Evolutionary conservation across 2,113 vertebrate species (phyloP), one percentile per base, ranked within the genome.

Genomic region (Myocastor coypus): DNA sequence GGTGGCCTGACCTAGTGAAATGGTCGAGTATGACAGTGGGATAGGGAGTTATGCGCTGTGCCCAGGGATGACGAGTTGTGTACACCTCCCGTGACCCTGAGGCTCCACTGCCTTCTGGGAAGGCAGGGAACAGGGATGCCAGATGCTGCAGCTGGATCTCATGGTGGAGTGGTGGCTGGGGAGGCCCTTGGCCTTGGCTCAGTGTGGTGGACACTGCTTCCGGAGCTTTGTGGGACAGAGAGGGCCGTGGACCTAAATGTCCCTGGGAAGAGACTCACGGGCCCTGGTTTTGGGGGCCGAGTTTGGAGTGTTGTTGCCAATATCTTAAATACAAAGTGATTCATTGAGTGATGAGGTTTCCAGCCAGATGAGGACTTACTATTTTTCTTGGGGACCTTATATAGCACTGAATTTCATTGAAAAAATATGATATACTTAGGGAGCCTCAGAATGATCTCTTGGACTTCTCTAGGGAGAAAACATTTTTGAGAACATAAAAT

Each of bases 161-260:
- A 2, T 40, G 50, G 42, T 20, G 24, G 11, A 37, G 28, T 24
- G 73, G 11, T 26, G 4, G 40, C 73, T 75, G 2, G 5, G 5
- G 71, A 75, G 71, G 26, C 0, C 11, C 68, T 64, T 17, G 32
- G 32, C 19, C 26, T 28, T 5, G 0, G 22, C 7, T 34, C 12
- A 61, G 26, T 0, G 0, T 40, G 46, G 7, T 28, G 46, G 14
- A n/a, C 32, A 14, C 24, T 34, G 63, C 13, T 32, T n/a, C 1
- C 8, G n/a, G 34, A 17, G 34, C 28, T 26, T 40, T 30, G 20
- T 1, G 55, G n/a, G 55, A 63, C 22, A 42, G 37, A 83, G 34
- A 59, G 46, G 0, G 37, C 28, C 2, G 2, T 19, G 32, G 30
- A 0, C 0, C 0, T 4, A 37, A 50, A 4, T 0, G 7, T 1